Conservation (phyloP, 2,888 invertebrate genomes). For the Eulithis testata region DNA sequence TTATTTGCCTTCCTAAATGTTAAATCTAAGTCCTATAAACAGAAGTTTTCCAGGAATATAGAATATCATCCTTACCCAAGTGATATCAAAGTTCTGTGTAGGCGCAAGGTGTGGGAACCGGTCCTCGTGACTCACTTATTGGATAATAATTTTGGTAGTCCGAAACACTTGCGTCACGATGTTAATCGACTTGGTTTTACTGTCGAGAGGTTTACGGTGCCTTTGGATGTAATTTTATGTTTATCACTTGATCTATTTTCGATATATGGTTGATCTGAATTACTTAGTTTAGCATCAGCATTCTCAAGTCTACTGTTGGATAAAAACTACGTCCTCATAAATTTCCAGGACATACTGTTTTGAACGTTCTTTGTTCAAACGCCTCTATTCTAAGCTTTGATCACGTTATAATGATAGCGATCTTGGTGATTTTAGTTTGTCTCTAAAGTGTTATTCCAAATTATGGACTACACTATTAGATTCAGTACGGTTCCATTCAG, state of each 20-base stretch:
- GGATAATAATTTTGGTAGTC: conserved; percentile 58
- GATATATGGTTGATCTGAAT: neutral
- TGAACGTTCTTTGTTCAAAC: too few relatives aligned
- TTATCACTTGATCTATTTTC: conserved; percentile 9
- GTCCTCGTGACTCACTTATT: conserved; percentile 68
- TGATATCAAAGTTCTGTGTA: conserved; percentile 53
- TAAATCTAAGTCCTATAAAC: too few relatives aligned
- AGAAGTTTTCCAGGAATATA: neutral
- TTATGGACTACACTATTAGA: too few relatives aligned
- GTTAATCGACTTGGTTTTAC: conserved; percentile 43
- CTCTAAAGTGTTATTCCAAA: too few relatives aligned
- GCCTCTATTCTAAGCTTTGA: too few relatives aligned
- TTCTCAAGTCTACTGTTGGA: too few relatives aligned
- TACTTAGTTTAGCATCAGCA: too few relatives aligned
- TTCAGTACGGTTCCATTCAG: neutral
- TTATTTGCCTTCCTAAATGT: too few relatives aligned
- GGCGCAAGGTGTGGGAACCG: conserved; percentile 73
- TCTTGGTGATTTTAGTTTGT: too few relatives aligned
- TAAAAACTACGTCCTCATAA: too few relatives aligned
- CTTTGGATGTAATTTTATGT: conserved; percentile 24
- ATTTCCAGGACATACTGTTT: too few relatives aligned
- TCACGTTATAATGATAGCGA: too few relatives aligned
- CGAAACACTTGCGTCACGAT: conserved; percentile 51
- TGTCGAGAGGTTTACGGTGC: conserved; percentile 33
- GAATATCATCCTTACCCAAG: conserved; percentile 50